These are phyloP conservation scores for Hippocampus abdominalis DNA, from an alignment of 2,113 vertebrate species.

Conservation along the genomic window DNA sequence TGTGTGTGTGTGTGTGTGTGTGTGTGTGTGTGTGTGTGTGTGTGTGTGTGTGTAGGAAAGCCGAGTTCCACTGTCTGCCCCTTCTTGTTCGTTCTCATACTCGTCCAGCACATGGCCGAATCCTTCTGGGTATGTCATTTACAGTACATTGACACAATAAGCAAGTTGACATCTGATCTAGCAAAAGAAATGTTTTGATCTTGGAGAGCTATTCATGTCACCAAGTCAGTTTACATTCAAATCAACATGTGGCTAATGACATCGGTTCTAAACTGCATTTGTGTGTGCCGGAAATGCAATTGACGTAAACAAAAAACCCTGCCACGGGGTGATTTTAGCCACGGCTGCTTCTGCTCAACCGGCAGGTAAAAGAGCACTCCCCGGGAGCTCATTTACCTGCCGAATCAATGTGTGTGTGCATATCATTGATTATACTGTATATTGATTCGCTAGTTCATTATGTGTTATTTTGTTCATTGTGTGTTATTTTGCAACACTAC, in stretches of 20 bases:
- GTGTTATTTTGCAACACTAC: not conserved
- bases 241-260: not conserved
- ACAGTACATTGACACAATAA: not conserved
- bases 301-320: too few relatives aligned
- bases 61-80: constrained; percentile 17
- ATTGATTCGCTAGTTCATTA: not conserved
- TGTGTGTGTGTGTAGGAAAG: constrained; percentile 34
- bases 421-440: too few relatives aligned
- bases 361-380: too few relatives aligned
- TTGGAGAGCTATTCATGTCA: not conserved
- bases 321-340: too few relatives aligned
- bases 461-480: not conserved
- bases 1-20: not conserved
- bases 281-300: too few relatives aligned
- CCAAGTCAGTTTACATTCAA: not conserved
- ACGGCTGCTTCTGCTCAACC: too few relatives aligned
- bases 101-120: constrained; percentile 28
- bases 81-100: constrained; percentile 22
- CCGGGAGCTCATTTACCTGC: too few relatives aligned
- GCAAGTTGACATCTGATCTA: not conserved
- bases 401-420: too few relatives aligned
- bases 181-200: not conserved
- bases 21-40: not conserved
- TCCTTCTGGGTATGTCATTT: constrained; percentile 28
- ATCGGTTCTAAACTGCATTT: too few relatives aligned